These are phyloP conservation scores for Phrynocephalus forsythii DNA, from an alignment of 2,797 vertebrate species.

Conservation along the genomic window DNA sequence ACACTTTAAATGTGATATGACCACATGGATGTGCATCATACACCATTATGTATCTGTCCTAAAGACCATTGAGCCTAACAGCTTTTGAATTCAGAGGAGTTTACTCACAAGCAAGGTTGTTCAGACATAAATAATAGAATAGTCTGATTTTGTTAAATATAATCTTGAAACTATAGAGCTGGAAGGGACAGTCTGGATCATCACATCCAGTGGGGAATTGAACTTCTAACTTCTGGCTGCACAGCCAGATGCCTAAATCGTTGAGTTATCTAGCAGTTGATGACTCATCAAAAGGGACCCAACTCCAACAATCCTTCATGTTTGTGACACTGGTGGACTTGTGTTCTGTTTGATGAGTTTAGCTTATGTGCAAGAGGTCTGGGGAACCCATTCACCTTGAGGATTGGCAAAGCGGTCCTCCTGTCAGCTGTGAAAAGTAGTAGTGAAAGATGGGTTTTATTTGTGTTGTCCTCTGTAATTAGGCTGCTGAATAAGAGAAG, in stretches of 20 bases:
- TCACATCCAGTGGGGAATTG: no score
- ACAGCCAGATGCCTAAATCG: no score
- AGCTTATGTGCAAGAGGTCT: constrained; percentile 73
- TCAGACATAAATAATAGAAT: not conserved
- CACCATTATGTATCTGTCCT: not conserved
- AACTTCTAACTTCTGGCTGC: no score
- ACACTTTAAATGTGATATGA: not conserved
- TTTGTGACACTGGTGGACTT: constrained; percentile 38
- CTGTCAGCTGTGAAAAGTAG: constrained; percentile 75
- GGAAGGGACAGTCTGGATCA: no score
- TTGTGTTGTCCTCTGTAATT: constrained; percentile 90
- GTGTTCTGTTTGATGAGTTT: constrained; percentile 62
- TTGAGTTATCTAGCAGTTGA: not conserved
- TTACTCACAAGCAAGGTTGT: not conserved
- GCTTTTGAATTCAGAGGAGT: constrained; percentile 7
- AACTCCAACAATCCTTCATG: constrained; percentile 50
- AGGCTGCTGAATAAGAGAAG: constrained; percentile 91
- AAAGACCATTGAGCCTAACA: not conserved
- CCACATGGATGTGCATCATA: not conserved
- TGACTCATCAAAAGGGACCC: constrained; percentile 29
- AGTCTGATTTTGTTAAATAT: constrained; percentile 1
- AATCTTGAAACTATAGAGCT: no score
- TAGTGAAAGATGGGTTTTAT: constrained; percentile 79
- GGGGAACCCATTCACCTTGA: constrained; percentile 74
- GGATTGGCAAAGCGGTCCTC: constrained; percentile 74